Evolutionary conservation across 2,113 vertebrate genomes (phyloP).

Genomic region (Tragelaphus scriptus): DNA sequence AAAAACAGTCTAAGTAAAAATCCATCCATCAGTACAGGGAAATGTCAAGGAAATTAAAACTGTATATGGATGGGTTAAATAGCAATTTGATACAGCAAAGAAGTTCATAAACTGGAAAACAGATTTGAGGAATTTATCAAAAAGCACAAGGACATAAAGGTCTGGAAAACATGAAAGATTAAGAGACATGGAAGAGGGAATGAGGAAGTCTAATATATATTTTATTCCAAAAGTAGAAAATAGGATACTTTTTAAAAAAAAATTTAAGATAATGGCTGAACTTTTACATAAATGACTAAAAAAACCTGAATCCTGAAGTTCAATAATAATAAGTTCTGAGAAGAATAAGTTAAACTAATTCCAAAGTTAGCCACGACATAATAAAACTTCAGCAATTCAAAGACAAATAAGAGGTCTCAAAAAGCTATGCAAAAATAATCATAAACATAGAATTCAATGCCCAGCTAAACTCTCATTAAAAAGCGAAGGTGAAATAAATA

Average conservation of each 20-base stretch:
- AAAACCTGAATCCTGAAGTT: background rate
- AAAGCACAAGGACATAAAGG: background rate
- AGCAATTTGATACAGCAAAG: background rate
- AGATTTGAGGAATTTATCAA: background rate
- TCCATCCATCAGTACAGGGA: background rate
- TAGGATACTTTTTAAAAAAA: background rate
- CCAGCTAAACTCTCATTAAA: background rate
- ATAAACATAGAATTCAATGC: background rate
- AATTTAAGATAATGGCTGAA: background rate
- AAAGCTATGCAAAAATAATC: background rate
- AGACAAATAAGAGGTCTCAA: background rate
- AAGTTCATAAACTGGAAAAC: background rate
- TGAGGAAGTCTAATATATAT: background rate
- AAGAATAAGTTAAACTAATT: background rate
- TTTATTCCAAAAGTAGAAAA: background rate
- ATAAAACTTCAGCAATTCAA: background rate
- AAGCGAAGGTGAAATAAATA: background rate
- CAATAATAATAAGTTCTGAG: background rate
- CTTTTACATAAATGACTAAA: background rate
- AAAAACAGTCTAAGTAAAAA: background rate
- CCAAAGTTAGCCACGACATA: background rate
- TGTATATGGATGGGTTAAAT: background rate
- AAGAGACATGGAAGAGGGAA: background rate
- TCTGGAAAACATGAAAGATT: background rate
- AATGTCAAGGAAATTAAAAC: background rate